phyloP scores from a whole-genome alignment of 2,888 invertebrate genomes.

The Sylvicola fuscatus region DNA sequence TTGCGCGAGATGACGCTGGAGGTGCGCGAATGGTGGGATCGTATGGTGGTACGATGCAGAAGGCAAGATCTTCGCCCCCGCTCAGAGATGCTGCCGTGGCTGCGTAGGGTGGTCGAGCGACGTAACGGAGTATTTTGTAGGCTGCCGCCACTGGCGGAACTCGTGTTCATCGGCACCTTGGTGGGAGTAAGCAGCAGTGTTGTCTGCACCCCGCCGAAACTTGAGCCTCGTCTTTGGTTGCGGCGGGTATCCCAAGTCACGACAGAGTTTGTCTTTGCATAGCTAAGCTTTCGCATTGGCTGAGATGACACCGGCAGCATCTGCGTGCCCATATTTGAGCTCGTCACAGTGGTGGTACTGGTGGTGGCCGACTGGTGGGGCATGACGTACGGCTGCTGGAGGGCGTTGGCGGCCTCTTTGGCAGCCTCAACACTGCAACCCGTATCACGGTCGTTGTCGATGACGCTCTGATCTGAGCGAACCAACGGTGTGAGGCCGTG shows the following conservation, averaged over 20 bases:
- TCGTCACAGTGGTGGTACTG: conserved; percentile 7
- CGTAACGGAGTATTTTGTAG: conserved; percentile 28
- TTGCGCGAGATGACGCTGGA: conserved; percentile 65
- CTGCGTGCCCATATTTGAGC: conserved; percentile 22
- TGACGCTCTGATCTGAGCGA: background rate
- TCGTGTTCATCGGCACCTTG: conserved; percentile 11
- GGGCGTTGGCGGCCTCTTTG: background rate
- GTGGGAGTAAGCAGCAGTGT: conserved; percentile 34
- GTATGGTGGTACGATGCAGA: conserved; percentile 31
- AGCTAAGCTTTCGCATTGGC: conserved; percentile 26
- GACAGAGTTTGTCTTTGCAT: conserved; percentile 27
- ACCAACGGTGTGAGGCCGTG: background rate
- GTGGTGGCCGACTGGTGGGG: background rate
- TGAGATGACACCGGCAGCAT: conserved; percentile 17
- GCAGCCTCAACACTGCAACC: no score
- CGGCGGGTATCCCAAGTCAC: conserved; percentile 55
- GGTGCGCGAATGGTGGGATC: conserved; percentile 56
- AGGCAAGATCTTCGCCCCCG: conserved; percentile 29
- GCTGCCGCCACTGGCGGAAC: conserved; percentile 10
- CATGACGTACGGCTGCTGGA: background rate
- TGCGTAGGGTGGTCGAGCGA: conserved; percentile 38
- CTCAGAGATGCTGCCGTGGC: conserved; percentile 26
- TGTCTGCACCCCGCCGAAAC: conserved; percentile 45
- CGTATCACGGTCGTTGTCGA: conserved; percentile 1
- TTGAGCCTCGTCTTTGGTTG: conserved; percentile 44